Conservation (phyloP, 64 coral and sea anemone genomes). For the Dendronephthya gigantea region DNA sequence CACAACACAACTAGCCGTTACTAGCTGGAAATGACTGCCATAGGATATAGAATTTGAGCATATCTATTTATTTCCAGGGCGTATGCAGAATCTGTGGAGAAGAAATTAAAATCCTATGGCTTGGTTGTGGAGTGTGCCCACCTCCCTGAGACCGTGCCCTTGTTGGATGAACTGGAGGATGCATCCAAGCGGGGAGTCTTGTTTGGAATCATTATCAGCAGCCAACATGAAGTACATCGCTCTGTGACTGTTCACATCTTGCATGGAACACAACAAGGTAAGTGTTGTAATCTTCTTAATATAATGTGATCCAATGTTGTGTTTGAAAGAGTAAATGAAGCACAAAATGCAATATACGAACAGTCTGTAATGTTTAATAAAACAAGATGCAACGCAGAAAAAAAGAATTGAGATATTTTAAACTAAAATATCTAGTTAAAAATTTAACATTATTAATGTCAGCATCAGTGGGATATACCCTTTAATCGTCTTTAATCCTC, state of each 20-base stretch:
- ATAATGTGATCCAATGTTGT: background rate
- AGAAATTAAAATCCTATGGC: conserved; percentile 55
- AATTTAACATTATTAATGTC: no score
- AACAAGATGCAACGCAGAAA: no score
- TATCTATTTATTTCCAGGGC: conserved; percentile 47
- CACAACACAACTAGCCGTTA: no score
- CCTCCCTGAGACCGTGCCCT: conserved; percentile 56
- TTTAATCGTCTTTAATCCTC: no score
- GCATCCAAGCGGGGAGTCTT: conserved; percentile 71
- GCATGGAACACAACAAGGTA: conserved; percentile 95
- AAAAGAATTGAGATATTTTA: no score
- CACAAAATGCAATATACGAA: no score
- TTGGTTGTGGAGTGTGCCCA: conserved; percentile 71
- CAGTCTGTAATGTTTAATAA: no score
- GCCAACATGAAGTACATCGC: conserved; percentile 94
- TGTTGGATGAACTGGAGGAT: conserved; percentile 63
- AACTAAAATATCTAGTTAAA: no score
- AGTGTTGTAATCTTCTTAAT: background rate
- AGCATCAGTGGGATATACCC: no score
- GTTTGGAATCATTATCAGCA: conserved; percentile 81
- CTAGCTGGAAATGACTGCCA: no score
- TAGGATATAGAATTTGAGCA: background rate
- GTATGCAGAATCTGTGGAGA: conserved; percentile 90
- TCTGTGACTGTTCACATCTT: conserved; percentile 96
- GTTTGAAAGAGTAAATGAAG: background rate